phyloP scores from a whole-genome alignment of 2,888 invertebrate species.

The Cataglyphis cursor region DNA sequence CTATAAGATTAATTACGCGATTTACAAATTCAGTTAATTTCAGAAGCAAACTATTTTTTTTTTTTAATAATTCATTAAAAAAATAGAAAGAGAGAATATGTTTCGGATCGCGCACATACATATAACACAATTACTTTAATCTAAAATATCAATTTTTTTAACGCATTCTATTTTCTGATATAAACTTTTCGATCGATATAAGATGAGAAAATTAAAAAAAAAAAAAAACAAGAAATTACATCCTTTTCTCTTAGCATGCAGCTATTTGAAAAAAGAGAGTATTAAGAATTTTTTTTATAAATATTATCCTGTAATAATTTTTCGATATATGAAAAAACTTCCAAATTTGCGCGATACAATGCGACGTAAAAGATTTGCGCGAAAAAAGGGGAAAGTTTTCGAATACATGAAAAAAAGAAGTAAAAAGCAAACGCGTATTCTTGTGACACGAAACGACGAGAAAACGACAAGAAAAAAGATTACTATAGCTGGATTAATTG shows the following conservation, averaged over 20 bases:
- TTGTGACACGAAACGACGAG: background rate
- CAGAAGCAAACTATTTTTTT: background rate
- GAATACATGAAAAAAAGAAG: background rate
- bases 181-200: background rate
- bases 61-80: too few species aligned
- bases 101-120: background rate
- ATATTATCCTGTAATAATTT: background rate
- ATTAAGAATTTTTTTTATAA: background rate
- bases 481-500: conserved; percentile 71
- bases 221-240: background rate
- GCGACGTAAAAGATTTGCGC: background rate
- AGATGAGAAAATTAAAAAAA: background rate
- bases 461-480: background rate
- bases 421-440: background rate
- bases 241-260: background rate
- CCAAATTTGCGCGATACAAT: background rate
- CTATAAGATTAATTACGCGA: background rate
- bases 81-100: background rate
- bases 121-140: background rate
- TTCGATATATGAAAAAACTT: background rate
- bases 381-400: background rate
- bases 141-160: background rate
- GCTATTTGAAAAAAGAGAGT: background rate
- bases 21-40: background rate
- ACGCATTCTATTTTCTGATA: background rate